Evolutionary conservation across 2,113 vertebrate genomes (phyloP), one percentile per base, ranked within the genome.

Genomic region (Baryphthengus martii): DNA sequence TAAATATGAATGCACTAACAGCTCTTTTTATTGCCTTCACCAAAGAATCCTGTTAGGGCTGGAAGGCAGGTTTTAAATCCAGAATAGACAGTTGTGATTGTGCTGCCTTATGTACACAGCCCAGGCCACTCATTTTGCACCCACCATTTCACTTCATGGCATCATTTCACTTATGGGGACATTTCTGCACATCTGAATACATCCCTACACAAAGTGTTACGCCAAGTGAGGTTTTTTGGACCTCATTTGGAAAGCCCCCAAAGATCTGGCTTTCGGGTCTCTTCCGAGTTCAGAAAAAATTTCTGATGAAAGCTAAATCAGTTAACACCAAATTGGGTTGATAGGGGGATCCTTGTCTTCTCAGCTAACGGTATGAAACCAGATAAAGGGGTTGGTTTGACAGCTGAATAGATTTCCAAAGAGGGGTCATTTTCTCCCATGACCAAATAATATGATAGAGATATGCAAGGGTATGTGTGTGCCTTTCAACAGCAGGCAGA

Each of bases 321-420:
- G 88, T 95, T 95, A 90, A 88, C 92, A 96, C 95, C 85, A 96
- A 95, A 94, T 82, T 88, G 73, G 76, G 89, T 88, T 97, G 96
- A 96, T 96, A 88, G 87, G 88, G 58, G 88, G 52, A 92, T 97
- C 91, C 94, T 96, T 93, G 95, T 97, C 95, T 96, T 93, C 91
- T 97, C 95, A 95, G 83, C 80, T 96, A 94, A 83, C 47, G 0
- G 95, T 93, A 91, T 94, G 91, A 93, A 95, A 95, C 78, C 70
- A 95, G 95, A 97, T 96, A 97, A 96, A 96, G 89, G 61, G 62
- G 55, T 39, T 93, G 91, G 88, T 95, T 93, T 95, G 95, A 94
- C 95, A 97, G 93, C 81, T 95, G 92, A 96, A 91, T 37, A 67
- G 91, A 89, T 94, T 97, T 93, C 85, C 88, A 95, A 94, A 96